Conservation (phyloP, 2,113 vertebrate genomes). For the Chionodraco myersi region DNA sequence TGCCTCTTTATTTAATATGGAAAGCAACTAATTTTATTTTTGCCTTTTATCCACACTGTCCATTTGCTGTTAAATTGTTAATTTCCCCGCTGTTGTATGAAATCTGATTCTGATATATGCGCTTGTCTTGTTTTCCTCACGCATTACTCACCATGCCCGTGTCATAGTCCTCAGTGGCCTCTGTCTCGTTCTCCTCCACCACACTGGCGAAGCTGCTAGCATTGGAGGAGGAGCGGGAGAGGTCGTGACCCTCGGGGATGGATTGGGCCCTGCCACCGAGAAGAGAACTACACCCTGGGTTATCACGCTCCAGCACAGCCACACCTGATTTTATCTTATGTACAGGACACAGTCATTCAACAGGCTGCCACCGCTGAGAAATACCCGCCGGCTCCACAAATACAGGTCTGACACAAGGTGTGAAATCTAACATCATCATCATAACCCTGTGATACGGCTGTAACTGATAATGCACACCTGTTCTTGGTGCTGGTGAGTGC, state of each 20-base stretch:
- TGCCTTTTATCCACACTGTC: no score
- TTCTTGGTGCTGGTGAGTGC: conserved; percentile 90
- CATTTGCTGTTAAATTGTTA: no score
- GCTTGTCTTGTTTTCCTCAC: background rate
- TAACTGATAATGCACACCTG: conserved; percentile 81
- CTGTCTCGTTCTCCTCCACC: conserved; percentile 88
- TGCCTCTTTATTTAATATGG: no score
- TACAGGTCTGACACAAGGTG: background rate
- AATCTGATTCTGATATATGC: no score
- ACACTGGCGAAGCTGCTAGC: conserved; percentile 96
- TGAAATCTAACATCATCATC: background rate
- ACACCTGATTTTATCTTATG: conserved; percentile 21
- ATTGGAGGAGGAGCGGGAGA: conserved; percentile 94
- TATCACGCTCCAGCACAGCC: conserved; percentile 40
- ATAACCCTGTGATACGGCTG: background rate
- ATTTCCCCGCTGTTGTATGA: no score
- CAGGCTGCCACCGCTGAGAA: conserved; percentile 3
- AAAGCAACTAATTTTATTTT: no score
- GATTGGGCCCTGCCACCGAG: conserved; percentile 80
- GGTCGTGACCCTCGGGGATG: conserved; percentile 85
- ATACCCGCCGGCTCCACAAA: background rate
- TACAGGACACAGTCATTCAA: conserved; percentile 5
- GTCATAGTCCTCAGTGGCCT: conserved; percentile 88
- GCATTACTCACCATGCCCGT: conserved; percentile 84
- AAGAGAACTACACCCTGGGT: conserved; percentile 73